Evolutionary conservation across 2,113 vertebrate species (phyloP).

Genomic region (Microtus montanus): DNA sequence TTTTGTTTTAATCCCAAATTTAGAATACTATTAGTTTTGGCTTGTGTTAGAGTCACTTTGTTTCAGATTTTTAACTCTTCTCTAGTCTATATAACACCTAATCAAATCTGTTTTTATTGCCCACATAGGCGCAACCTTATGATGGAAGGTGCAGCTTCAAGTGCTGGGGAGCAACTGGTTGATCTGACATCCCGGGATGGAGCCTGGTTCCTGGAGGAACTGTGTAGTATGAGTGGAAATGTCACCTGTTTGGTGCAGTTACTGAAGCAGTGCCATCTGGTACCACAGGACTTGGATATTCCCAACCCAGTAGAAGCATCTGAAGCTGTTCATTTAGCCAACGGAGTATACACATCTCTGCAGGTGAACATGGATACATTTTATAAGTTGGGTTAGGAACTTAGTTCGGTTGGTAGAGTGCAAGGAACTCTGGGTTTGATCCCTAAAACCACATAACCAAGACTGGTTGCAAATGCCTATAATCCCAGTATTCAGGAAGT

Average conservation of each 20-base stretch:
- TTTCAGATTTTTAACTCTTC: neutral
- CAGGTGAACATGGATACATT: constrained; percentile 87
- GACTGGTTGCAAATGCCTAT: neutral
- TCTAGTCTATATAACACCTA: neutral
- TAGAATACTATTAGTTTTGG: neutral
- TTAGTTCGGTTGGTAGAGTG: neutral
- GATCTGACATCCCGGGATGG: constrained; percentile 96
- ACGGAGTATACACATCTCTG: constrained; percentile 95
- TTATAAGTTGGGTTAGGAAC: neutral
- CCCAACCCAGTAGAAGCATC: constrained; percentile 91
- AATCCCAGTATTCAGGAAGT: neutral
- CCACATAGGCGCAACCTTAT: constrained; percentile 92
- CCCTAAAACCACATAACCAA: neutral
- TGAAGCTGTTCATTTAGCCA: constrained; percentile 94
- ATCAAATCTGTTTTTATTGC: neutral
- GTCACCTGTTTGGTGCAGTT: constrained; percentile 93
- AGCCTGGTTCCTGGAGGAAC: constrained; percentile 98
- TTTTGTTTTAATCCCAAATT: neutral
- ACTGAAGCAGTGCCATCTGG: constrained; percentile 93
- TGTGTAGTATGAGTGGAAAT: constrained; percentile 98
- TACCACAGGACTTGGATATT: constrained; percentile 95
- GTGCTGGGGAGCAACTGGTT: constrained; percentile 96
- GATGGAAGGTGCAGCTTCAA: constrained; percentile 97
- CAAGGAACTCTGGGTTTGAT: neutral
- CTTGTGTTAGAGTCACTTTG: constrained; percentile 18